phyloP scores from a whole-genome alignment of 2,113 vertebrate species.

The Epinephelus cyanopodus region DNA sequence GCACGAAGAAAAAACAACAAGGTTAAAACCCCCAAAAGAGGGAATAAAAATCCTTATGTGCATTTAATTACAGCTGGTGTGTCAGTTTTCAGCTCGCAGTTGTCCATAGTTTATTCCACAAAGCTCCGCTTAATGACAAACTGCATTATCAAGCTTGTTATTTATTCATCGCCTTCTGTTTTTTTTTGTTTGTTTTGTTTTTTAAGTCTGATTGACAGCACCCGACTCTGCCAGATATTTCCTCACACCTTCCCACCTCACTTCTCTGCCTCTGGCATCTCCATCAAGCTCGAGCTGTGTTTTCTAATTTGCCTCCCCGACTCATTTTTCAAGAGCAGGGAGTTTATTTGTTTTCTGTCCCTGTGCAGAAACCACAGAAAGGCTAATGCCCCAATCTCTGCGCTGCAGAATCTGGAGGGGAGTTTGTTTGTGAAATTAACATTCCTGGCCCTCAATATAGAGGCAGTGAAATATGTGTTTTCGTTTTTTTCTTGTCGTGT shows the following conservation, averaged over 20 bases:
- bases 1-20: slow-evolving; percentile 59
- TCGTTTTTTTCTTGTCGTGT: slow-evolving; percentile 47
- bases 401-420: slow-evolving; percentile 43
- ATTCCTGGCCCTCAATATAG: slow-evolving; percentile 58
- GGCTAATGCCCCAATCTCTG: slow-evolving; percentile 53
- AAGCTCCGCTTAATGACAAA: slow-evolving; percentile 48
- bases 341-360: slow-evolving; percentile 56
- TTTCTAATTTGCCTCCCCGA: slow-evolving; percentile 51
- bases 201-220: slow-evolving; percentile 49
- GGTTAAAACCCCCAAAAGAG: slow-evolving; percentile 29
- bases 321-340: slow-evolving; percentile 31
- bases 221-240: slow-evolving; percentile 4
- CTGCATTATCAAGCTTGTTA: slow-evolving; percentile 31
- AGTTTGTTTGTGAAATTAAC: slow-evolving; percentile 72
- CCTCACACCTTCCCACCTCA: slow-evolving; percentile 24
- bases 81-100: slow-evolving; percentile 31
- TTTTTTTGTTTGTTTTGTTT: slow-evolving; percentile 11
- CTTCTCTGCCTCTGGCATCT: slow-evolving; percentile 18
- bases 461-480: slow-evolving; percentile 43
- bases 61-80: slow-evolving; percentile 68
- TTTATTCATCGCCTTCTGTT: slow-evolving; percentile 30
- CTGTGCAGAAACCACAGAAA: slow-evolving; percentile 48
- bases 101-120: slow-evolving; percentile 56
- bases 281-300: slow-evolving; percentile 21
- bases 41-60: slow-evolving; percentile 39